Evolutionary conservation across 2,888 invertebrate genomes (phyloP).

Genomic region (Odontocolon sp.): DNA sequence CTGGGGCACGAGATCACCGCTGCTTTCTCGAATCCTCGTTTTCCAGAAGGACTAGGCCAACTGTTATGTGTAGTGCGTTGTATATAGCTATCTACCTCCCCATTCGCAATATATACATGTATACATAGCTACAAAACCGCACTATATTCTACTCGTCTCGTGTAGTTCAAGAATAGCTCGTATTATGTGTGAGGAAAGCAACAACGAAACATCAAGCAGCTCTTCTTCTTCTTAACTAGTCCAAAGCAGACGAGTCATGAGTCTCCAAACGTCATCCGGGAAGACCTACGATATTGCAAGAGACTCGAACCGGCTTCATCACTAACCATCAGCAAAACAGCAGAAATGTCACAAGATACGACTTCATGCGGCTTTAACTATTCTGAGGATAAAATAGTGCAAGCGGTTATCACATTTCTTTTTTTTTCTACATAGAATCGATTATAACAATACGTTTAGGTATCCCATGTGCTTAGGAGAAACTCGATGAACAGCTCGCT

Average conservation of each 20-base stretch:
- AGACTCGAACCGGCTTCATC: conserved; percentile 51
- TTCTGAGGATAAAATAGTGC: conserved; percentile 43
- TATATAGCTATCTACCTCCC: too few relatives aligned
- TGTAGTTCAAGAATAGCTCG: too few relatives aligned
- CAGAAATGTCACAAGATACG: conserved; percentile 20
- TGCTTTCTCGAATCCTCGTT: conserved; percentile 3
- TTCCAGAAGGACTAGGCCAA: background rate
- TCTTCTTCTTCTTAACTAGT: conserved; percentile 40
- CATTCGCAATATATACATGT: background rate
- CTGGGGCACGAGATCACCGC: background rate
- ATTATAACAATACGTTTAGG: background rate
- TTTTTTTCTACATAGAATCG: background rate
- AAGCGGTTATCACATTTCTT: background rate
- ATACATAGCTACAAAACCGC: too few relatives aligned
- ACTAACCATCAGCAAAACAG: conserved; percentile 17
- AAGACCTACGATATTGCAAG: conserved; percentile 57
- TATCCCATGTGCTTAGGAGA: background rate
- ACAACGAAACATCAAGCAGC: conserved; percentile 9
- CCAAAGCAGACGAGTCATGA: background rate
- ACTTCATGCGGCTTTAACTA: conserved; percentile 34
- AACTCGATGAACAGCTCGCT: conserved; percentile 26
- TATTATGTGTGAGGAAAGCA: conserved; percentile 22
- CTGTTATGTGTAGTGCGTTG: too few relatives aligned
- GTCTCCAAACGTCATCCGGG: conserved; percentile 22
- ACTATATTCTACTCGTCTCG: too few relatives aligned